phyloP scores from a whole-genome alignment of 2,888 invertebrate genomes.

The Drosophila borborema region DNA sequence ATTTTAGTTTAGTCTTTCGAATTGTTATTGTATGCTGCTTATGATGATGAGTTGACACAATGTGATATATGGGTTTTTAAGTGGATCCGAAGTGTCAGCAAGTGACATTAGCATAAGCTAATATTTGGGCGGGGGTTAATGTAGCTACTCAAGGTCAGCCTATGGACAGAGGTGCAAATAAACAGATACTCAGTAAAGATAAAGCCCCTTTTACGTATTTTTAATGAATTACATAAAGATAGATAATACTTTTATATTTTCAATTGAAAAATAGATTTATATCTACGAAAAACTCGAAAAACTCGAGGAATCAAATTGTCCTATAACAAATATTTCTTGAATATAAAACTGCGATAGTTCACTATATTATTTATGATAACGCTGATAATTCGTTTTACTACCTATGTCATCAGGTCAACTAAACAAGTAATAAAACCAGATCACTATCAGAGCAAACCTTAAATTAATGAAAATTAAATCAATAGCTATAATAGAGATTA shows the following conservation, averaged over 20 bases:
- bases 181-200: background rate
- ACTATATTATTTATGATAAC: too few species aligned
- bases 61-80: conserved; percentile 52
- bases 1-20: background rate
- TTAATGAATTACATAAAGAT: background rate
- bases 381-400: background rate
- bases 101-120: conserved; percentile 33
- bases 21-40: background rate
- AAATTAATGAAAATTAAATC: background rate
- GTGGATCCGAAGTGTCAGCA: conserved; percentile 24
- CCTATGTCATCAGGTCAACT: background rate
- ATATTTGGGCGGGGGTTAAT: conserved; percentile 19
- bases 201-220: background rate
- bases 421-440: background rate
- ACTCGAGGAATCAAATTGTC: too few species aligned
- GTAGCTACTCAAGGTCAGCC: conserved; percentile 24
- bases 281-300: background rate
- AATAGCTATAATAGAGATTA: background rate
- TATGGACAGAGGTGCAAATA: conserved; percentile 13
- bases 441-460: background rate
- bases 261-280: background rate
- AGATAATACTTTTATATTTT: background rate
- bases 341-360: too few species aligned
- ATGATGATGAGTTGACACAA: conserved; percentile 51
- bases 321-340: too few species aligned